Evolutionary conservation across 2,113 vertebrate species (phyloP), one percentile per base, ranked within the genome.

Genomic region (Hippocampus mohnikei): DNA sequence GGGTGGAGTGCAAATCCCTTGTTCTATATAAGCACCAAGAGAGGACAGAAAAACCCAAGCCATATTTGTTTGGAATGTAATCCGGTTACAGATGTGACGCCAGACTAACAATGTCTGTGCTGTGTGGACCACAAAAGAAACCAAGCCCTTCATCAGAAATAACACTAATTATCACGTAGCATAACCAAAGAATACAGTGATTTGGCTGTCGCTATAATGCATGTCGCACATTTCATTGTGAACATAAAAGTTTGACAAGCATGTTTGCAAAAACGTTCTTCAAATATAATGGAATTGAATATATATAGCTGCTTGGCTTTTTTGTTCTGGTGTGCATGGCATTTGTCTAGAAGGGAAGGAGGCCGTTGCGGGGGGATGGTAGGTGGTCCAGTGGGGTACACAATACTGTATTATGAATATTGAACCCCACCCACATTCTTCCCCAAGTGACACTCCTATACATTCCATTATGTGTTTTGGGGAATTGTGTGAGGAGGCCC

Each of bases 401-500:
- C 40, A 53, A 67, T 59, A 29, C 56, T 59, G 58, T 62, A 70
- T 77, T 64, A 65, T 68, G 56, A 42, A 65, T 65, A 27, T 21
- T 18, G 66, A 58, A 52, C 65, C 78, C 78, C 79, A 78, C 79
- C 84, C 79, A 61, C 64, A 33, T 53, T 41, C 70, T 61, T 41
- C 70, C 62, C 72, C 40, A 61, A 69, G 58, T 37, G 64, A 62
- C 66, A 60, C 69, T 86, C 89, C 88, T 90, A 82, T 90, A 88
- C 72, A 80, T 70, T 83, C 68, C 88, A 89, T 80, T n/a, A 42
- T 64, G 78, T 87, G 87, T 79, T 87, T 63, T 78, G 85, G 69
- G 73, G 69, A 23, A 55, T 77, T 77, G 71, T 82, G 81, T 84
- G 77, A 80, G 84, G 80, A 86, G 84, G 84, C 85, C 88, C 88